Evolutionary conservation across 2,113 vertebrate genomes (phyloP).

Genomic region (Jacana jacana): DNA sequence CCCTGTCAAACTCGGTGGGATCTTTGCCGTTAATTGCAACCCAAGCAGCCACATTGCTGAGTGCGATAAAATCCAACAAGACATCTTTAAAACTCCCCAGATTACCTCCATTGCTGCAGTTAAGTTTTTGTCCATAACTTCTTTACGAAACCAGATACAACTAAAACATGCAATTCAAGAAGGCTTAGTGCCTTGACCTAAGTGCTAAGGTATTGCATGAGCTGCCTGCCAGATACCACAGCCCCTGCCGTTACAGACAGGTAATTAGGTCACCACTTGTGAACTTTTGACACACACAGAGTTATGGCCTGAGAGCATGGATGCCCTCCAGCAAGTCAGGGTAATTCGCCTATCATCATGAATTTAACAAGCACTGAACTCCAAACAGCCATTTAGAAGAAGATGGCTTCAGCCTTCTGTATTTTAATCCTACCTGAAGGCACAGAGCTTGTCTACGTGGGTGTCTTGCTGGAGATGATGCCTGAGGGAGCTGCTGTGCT

Average conservation of each 20-base stretch:
- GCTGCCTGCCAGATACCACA: constrained; percentile 39
- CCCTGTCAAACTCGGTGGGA: background rate
- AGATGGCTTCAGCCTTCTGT: background rate
- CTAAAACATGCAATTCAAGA: constrained; percentile 47
- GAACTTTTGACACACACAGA: constrained; percentile 36
- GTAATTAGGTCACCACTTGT: constrained; percentile 45
- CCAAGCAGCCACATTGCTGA: background rate
- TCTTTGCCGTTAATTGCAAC: background rate
- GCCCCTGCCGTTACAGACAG: background rate
- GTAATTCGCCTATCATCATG: background rate
- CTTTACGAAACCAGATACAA: constrained; percentile 5
- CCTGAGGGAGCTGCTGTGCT: background rate
- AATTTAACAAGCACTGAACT: background rate
- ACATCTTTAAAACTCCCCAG: constrained; percentile 46
- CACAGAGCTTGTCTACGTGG: background rate
- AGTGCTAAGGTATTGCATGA: constrained; percentile 43
- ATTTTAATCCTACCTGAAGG: background rate
- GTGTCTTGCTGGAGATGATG: background rate
- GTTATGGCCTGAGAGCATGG: background rate
- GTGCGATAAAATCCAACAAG: background rate
- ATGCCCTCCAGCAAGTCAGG: constrained; percentile 21
- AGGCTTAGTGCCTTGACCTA: constrained; percentile 41
- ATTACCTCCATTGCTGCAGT: background rate
- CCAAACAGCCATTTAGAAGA: background rate
- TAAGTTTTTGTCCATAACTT: constrained; percentile 33